phyloP scores from a whole-genome alignment of 2,113 vertebrate genomes.

The Labeo rohita region DNA sequence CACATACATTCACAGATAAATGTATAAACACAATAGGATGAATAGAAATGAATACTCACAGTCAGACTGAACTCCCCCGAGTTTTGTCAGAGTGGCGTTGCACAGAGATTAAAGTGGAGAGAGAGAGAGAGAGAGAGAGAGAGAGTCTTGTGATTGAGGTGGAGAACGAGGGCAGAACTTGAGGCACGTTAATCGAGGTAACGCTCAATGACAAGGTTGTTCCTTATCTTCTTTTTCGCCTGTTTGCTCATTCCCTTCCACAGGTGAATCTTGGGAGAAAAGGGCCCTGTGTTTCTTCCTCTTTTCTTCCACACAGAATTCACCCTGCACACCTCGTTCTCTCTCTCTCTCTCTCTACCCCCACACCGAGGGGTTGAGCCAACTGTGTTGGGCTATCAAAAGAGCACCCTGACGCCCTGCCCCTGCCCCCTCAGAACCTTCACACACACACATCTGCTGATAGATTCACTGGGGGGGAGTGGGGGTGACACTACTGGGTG shows the following conservation, averaged over 20 bases:
- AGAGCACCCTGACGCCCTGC: slow-evolving; percentile 46
- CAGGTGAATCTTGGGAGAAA: slow-evolving; percentile 63
- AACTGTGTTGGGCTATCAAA: slow-evolving; percentile 80
- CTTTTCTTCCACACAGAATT: slow-evolving; percentile 61
- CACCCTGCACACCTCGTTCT: slow-evolving; percentile 58
- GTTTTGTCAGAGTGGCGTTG: slow-evolving; percentile 63
- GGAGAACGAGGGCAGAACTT: slow-evolving; percentile 64
- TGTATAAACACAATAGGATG: slow-evolving; percentile 50
- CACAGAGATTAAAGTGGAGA: slow-evolving; percentile 72
- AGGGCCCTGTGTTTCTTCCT: slow-evolving; percentile 57
- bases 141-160: slow-evolving; percentile 53
- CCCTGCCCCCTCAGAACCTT: slow-evolving; percentile 37
- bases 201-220: slow-evolving; percentile 68
- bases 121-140: slow-evolving; percentile 67
- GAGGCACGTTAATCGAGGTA: slow-evolving; percentile 66
- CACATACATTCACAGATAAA: slow-evolving; percentile 42
- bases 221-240: slow-evolving; percentile 52
- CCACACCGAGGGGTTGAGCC: slow-evolving; percentile 73
- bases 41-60: slow-evolving; percentile 71
- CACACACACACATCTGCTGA: slow-evolving; percentile 56
- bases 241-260: slow-evolving; percentile 54
- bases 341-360: slow-evolving; percentile 63
- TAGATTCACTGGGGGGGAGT: slow-evolving; percentile 56
- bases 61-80: slow-evolving; percentile 59
- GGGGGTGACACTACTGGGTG: slow-evolving; percentile 39